Conservation (phyloP, 2,113 vertebrate species). For the Lota lota region DNA sequence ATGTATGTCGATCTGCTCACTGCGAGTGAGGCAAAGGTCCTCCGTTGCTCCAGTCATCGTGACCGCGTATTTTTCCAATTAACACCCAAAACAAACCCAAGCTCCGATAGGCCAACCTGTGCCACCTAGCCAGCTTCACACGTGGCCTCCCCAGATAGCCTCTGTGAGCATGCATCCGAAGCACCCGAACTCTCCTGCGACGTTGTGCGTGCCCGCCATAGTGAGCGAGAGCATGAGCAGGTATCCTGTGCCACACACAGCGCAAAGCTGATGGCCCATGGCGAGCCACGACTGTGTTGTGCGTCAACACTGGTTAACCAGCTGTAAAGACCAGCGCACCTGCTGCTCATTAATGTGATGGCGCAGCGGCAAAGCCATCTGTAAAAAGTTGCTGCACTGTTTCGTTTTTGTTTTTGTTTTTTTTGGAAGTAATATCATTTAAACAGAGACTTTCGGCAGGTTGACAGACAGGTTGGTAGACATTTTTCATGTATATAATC, state of each 20-base stretch:
- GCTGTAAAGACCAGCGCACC: conserved; percentile 59
- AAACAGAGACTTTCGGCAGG: too few species aligned
- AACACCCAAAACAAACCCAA: too few species aligned
- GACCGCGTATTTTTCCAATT: too few species aligned
- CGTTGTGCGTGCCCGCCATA: not conserved
- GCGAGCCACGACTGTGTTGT: conserved; percentile 44
- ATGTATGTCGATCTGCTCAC: too few species aligned
- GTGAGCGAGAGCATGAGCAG: not conserved
- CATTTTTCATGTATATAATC: too few species aligned
- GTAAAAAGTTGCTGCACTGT: conserved; percentile 41
- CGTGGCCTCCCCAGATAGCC: conserved; percentile 8
- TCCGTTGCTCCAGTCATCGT: too few species aligned
- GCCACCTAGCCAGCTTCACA: not conserved
- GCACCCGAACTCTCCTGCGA: not conserved
- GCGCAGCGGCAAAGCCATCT: conserved; percentile 34
- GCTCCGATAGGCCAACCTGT: too few species aligned
- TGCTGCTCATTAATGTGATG: conserved; percentile 59
- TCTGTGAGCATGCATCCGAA: conserved; percentile 4
- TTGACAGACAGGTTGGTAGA: too few species aligned
- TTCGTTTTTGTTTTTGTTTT: not conserved
- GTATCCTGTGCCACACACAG: conserved; percentile 6
- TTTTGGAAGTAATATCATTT: too few species aligned
- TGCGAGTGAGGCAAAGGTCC: too few species aligned
- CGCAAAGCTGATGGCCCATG: conserved; percentile 35
- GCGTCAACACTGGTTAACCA: conserved; percentile 53